Conservation (phyloP, 2,888 invertebrate species). For the Lochmaea crataegi region DNA sequence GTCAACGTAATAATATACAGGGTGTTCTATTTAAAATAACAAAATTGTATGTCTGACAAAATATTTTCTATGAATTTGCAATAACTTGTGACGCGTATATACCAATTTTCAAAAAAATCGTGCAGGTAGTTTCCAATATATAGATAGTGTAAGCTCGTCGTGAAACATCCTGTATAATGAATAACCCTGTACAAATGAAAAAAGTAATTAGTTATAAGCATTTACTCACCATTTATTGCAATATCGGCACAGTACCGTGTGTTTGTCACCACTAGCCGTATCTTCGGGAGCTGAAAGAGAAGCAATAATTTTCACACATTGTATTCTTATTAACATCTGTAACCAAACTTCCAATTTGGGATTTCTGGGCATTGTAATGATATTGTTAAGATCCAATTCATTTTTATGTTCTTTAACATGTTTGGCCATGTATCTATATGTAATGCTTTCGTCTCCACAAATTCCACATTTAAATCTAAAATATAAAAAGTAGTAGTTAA, state of each 20-base stretch:
- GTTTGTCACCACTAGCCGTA: conserved; percentile 16
- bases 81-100: too few species aligned
- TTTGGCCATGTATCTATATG: conserved; percentile 67
- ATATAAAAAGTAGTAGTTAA: conserved; percentile 43
- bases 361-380: conserved; percentile 46
- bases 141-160: too few species aligned
- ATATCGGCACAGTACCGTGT: conserved; percentile 30
- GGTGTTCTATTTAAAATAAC: too few species aligned
- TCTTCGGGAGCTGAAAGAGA: conserved; percentile 36
- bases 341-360: conserved; percentile 54
- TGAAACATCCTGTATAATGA: too few species aligned
- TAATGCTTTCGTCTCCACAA: conserved; percentile 72
- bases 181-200: too few species aligned
- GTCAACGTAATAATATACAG: too few species aligned
- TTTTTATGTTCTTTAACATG: conserved; percentile 68
- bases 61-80: too few species aligned
- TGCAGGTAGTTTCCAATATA: too few species aligned
- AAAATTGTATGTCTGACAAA: too few species aligned
- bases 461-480: conserved; percentile 71
- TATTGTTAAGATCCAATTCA: conserved; percentile 34
- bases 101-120: too few species aligned
- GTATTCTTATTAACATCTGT: conserved; percentile 53
- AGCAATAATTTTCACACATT: conserved; percentile 45
- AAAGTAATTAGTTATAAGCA: background rate
- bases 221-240: conserved; percentile 49